A percentile compares a stretch with the other conserved stretches of the same genome.
Conservation (phyloP, 2,888 invertebrate species). For the Elgonia sp. region DNA sequence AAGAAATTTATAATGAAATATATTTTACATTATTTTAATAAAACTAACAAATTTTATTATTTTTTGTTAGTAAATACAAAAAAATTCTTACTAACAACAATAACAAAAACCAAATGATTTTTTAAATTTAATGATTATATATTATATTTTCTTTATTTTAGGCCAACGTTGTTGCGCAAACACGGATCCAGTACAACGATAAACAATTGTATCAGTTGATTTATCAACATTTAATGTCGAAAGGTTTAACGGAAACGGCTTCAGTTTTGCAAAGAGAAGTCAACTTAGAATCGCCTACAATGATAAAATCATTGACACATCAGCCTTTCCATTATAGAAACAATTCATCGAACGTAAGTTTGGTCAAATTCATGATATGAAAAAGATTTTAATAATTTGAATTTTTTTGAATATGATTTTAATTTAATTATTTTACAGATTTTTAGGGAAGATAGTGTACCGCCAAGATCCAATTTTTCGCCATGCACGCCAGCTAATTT, state of each 20-base stretch:
- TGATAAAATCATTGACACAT: constrained; percentile 85
- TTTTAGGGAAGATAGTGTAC: constrained; percentile 57
- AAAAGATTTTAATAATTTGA: not conserved
- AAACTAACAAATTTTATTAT: too few species aligned
- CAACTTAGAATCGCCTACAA: constrained; percentile 89
- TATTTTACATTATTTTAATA: too few species aligned
- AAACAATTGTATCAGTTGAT: constrained; percentile 97
- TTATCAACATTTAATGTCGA: constrained; percentile 93
- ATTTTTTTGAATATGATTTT: not conserved
- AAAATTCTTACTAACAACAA: too few species aligned
- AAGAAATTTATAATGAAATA: too few species aligned
- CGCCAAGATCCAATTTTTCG: constrained; percentile 84
- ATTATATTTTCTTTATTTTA: constrained; percentile 82
- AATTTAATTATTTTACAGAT: constrained; percentile 41
- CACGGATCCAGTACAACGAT: constrained; percentile 97
- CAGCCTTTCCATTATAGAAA: constrained; percentile 85
- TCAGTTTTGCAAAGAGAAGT: constrained; percentile 93
- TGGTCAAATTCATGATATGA: not conserved
- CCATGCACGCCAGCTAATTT: constrained; percentile 85
- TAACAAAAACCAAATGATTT: not conserved
- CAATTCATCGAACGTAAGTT: constrained; percentile 82
- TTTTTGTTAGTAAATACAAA: too few species aligned
- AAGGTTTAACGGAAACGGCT: constrained; percentile 93
- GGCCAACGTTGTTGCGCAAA: constrained; percentile 98
- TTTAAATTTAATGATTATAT: constrained; percentile 4